phyloP scores from a whole-genome alignment of 2,888 invertebrate genomes.

The Sinelater perroti region DNA sequence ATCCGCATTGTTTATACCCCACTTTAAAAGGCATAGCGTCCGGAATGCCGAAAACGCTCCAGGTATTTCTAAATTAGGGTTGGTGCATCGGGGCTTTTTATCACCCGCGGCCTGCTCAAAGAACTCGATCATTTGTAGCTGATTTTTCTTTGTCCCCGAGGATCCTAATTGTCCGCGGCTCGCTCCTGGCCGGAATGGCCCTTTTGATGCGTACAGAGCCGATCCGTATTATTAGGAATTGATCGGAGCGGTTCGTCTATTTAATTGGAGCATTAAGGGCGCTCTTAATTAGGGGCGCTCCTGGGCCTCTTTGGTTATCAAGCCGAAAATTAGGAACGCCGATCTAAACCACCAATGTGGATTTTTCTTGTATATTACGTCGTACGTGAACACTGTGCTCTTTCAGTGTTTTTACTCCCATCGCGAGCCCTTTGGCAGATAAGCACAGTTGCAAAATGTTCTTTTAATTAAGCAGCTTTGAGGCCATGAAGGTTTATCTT shows the following conservation, averaged over 20 bases:
- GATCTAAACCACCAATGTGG: too few species aligned
- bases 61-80: slow-evolving; percentile 45
- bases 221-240: slow-evolving; percentile 9
- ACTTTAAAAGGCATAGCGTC: slow-evolving; percentile 18
- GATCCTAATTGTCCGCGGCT: slow-evolving; percentile 29
- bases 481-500: too few species aligned
- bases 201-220: slow-evolving; percentile 12
- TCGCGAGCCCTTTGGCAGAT: too few species aligned
- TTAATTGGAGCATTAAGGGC: slow-evolving; percentile 31
- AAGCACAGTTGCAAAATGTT: too few species aligned
- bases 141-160: slow-evolving; percentile 28
- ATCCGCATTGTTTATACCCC: slow-evolving; percentile 15
- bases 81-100: slow-evolving; percentile 37
- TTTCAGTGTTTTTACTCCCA: too few species aligned
- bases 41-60: slow-evolving; percentile 36
- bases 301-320: not conserved
- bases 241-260: slow-evolving; percentile 24
- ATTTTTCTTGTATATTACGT: too few species aligned
- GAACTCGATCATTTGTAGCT: slow-evolving; percentile 34
- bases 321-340: not conserved
- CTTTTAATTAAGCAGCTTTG: too few species aligned
- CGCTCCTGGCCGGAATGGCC: slow-evolving; percentile 11
- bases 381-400: too few species aligned
- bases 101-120: slow-evolving; percentile 36
- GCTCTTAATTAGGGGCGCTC: slow-evolving; percentile 23